A percentile compares a stretch with the other conserved stretches of the same genome.
phyloP scores from a whole-genome alignment of 2,888 invertebrate genomes.

The Pandemis corylana region DNA sequence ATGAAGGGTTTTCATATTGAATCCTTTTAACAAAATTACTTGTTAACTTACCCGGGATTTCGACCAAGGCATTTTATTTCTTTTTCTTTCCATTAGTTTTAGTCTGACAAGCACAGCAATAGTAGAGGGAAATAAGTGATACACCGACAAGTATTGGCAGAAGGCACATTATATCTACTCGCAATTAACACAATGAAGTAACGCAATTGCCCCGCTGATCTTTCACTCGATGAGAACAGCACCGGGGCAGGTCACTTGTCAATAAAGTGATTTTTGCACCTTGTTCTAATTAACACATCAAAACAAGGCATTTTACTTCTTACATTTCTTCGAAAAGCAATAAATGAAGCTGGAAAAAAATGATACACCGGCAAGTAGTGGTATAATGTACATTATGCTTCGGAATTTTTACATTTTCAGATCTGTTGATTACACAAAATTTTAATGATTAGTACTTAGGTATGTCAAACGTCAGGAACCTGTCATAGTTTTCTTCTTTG shows the following conservation, averaged over 20 bases:
- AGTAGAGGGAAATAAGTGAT: conserved; percentile 3
- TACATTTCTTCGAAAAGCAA: conserved; percentile 46
- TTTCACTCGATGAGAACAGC: conserved; percentile 4
- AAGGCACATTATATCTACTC: conserved; percentile 6
- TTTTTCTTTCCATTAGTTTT: conserved; percentile 3
- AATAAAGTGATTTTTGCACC: background rate
- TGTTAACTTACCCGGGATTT: background rate
- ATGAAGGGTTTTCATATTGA: background rate
- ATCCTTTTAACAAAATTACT: background rate
- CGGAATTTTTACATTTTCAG: conserved; percentile 13
- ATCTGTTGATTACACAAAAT: background rate
- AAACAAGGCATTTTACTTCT: conserved; percentile 10
- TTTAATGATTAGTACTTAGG: conserved; percentile 5
- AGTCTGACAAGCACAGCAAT: conserved; percentile 1
- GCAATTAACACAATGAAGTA: conserved; percentile 1
- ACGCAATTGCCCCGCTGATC: conserved; percentile 1
- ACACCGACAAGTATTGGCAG: conserved; percentile 6
- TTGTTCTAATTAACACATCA: conserved; percentile 2
- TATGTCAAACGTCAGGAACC: conserved; percentile 66
- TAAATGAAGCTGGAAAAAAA: conserved; percentile 52
- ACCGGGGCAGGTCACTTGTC: conserved; percentile 2
- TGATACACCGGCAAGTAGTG: conserved; percentile 58
- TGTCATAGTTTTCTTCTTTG: conserved; percentile 88
- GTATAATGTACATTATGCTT: conserved; percentile 61
- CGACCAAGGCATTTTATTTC: background rate